A percentile compares a stretch with the other conserved stretches of the same genome.
Conservation (phyloP, 2,797 vertebrate genomes). For the Eremophila alpestris region DNA sequence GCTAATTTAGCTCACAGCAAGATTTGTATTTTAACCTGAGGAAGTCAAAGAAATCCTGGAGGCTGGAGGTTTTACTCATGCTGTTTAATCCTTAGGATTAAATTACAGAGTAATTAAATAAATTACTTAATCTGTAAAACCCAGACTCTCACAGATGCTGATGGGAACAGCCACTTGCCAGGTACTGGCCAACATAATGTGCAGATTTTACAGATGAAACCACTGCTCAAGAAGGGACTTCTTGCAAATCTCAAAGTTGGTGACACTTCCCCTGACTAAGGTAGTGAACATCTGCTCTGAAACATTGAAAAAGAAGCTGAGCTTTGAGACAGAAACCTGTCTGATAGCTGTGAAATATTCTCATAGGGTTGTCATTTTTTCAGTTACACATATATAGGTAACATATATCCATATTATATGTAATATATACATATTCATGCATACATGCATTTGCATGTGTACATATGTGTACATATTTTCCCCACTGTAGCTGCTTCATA, state of each 20-base stretch:
- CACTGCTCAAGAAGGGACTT: background rate
- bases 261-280: background rate
- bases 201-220: background rate
- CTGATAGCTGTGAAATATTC: background rate
- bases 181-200: background rate
- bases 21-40: background rate
- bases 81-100: background rate
- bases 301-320: background rate
- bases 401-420: background rate
- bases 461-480: background rate
- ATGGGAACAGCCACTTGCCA: background rate
- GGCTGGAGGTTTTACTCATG: background rate
- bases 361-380: background rate
- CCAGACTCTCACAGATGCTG: background rate
- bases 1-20: background rate
- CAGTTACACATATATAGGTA: background rate
- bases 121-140: background rate
- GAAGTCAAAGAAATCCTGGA: background rate
- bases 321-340: background rate
- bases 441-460: background rate
- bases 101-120: background rate
- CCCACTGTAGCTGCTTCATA: background rate
- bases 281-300: background rate
- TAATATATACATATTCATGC: no score
- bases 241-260: background rate